Base-by-base conservation (phyloP, 2,113 vertebrate species). In the Saguinus imperator region DNA sequence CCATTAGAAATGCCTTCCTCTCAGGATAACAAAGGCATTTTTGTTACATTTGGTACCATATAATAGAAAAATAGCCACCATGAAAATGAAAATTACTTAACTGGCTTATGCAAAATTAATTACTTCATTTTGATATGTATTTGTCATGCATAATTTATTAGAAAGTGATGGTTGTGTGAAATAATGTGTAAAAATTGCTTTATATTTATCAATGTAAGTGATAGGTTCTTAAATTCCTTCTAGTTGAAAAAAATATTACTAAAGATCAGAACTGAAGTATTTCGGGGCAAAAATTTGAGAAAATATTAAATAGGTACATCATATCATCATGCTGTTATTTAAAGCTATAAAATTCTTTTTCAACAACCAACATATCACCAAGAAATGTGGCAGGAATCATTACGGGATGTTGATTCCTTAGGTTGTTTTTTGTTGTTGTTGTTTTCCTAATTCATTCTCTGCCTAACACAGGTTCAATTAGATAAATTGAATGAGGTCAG, bases 141-240 rank as follows among this genome's bases (percentile, higher is more conserved):
- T 83, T 90, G 35, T 10, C 40, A 83, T 83, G 72, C 9, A 90
- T 94, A 73, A 95, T 83, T 91, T 94, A 85, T 88, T 84, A 57
- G n/a, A 55, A 94, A 91, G 5, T n/a, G 21, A 92, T 66, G n/a
- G 48, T 73, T 95, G 3, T 66, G 10, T 92, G 75, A 84, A 95
- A 89, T 37, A 87, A 95, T 94, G 37, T 37, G 43, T n/a, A n/a
- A 91, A 86, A 90, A 61, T 91, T 37, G 3, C 43, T 57, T 81
- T 90, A 77, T 87, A 77, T 77, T 93, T 88, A 79, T 87, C 52
- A 87, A 57, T 64, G 6, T 80, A 91, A 93, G 70, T 84, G 29
- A 58, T 91, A 85, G 4, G 1, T n/a, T 96, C 25, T 95, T 85
- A 88, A 95, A 85, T 93, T 93, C 35, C 93, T 93, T 91, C 45